Conservation (phyloP, 2,113 vertebrate species). For the Lagopus leucura region DNA sequence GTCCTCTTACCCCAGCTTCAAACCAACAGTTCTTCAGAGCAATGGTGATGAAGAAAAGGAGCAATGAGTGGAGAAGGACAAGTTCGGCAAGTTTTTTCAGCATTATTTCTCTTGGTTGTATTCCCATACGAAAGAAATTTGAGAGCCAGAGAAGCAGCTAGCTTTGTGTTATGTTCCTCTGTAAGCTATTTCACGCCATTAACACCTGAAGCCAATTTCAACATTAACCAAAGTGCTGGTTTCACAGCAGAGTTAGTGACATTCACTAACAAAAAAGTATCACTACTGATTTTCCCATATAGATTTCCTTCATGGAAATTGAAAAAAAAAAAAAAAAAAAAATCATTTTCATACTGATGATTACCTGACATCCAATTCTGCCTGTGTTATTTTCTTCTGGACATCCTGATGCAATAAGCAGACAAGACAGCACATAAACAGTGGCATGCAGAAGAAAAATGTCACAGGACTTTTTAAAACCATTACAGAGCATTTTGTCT, state of each 20-base stretch:
- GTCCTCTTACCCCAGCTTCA: no score
- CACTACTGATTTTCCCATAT: background rate
- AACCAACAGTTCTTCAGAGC: background rate
- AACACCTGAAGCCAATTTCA: background rate
- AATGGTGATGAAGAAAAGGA: background rate
- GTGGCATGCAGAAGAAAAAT: background rate
- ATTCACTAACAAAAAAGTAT: background rate
- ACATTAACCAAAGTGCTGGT: background rate
- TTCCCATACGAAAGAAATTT: background rate
- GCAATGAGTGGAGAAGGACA: background rate
- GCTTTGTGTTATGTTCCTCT: background rate
- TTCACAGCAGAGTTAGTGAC: background rate
- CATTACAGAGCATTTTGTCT: background rate
- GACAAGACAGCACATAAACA: background rate
- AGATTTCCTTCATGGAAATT: background rate
- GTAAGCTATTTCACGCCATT: background rate
- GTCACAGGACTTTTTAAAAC: background rate
- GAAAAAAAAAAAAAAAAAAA: background rate
- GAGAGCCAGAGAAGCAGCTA: background rate
- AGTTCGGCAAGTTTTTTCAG: background rate
- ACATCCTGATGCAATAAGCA: background rate
- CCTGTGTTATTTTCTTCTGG: background rate
- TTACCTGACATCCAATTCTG: background rate
- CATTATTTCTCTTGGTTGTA: background rate
- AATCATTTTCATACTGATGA: background rate